A percentile compares a stretch with the other conserved stretches of the same genome.
Evolutionary conservation across 2,797 vertebrate species (phyloP).

Genomic region (Peromyscus attwateri): DNA sequence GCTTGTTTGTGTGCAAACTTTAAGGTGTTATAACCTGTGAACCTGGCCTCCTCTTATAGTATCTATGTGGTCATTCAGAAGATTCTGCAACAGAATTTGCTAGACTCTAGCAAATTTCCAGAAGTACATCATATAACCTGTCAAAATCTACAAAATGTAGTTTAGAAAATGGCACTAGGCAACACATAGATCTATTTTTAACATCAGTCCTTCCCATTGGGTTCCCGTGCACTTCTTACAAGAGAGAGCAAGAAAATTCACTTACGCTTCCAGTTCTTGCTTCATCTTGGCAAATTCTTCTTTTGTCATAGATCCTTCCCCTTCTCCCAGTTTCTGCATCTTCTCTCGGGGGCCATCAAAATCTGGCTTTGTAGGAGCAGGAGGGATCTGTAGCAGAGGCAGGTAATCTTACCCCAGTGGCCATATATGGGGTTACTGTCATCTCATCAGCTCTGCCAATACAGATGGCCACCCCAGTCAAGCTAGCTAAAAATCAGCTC

Average conservation of each 20-base stretch:
- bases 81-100: not conserved
- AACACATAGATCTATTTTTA: not conserved
- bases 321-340: conserved; percentile 99
- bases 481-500: not conserved
- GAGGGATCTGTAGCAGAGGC: conserved; percentile 93
- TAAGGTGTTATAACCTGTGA: not conserved
- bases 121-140: not conserved
- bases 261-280: conserved; percentile 98
- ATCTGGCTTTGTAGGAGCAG: conserved; percentile 96
- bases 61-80: not conserved
- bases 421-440: not conserved
- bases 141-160: not conserved
- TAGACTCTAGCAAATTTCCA: not conserved
- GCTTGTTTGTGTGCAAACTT: not conserved
- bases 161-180: not conserved
- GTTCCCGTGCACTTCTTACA: not conserved
- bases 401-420: not conserved
- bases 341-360: conserved; percentile 98
- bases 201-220: not conserved
- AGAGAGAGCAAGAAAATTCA: conserved; percentile 61
- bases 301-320: conserved; percentile 98
- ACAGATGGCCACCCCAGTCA: not conserved
- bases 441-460: not conserved
- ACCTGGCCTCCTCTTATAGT: not conserved
- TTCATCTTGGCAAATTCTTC: conserved; percentile 99